Conservation (phyloP, 2,797 vertebrate genomes). For the Hephaestus fuliginosus region DNA sequence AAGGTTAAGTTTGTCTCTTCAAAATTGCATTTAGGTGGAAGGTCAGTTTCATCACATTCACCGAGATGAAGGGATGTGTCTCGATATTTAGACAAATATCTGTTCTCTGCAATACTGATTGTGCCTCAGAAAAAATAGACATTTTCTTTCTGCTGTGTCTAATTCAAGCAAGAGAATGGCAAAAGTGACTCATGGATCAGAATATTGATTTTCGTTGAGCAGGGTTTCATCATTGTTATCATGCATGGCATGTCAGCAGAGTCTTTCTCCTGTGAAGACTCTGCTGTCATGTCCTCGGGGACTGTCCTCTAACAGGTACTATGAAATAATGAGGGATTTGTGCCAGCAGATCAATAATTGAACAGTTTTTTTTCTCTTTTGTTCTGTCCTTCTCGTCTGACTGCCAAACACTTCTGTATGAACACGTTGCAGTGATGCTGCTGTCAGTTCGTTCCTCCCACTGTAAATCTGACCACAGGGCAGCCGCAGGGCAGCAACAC, state of each 20-base stretch:
- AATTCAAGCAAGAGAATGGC: conserved; percentile 49
- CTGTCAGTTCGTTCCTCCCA: conserved; percentile 48
- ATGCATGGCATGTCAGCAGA: conserved; percentile 56
- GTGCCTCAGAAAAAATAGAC: conserved; percentile 40
- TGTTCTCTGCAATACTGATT: conserved; percentile 37
- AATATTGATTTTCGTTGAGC: conserved; percentile 79
- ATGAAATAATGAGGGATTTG: conserved; percentile 76
- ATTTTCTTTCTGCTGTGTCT: conserved; percentile 58
- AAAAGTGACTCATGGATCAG: conserved; percentile 72
- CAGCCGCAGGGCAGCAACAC: conserved; percentile 50
- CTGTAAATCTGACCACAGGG: conserved; percentile 53
- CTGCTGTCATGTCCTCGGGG: conserved; percentile 47
- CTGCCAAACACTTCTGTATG: conserved; percentile 57
- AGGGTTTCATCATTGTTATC: conserved; percentile 67
- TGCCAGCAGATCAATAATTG: conserved; percentile 74
- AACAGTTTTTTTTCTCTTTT: conserved; percentile 45
- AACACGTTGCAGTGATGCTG: conserved; percentile 61
- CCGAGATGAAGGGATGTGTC: conserved; percentile 49
- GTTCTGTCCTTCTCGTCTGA: conserved; percentile 36
- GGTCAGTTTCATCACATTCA: conserved; percentile 50
- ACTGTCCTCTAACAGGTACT: conserved; percentile 57
- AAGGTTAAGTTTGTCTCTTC: conserved; percentile 17
- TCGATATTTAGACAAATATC: conserved; percentile 19
- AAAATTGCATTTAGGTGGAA: conserved; percentile 27
- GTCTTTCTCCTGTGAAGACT: conserved; percentile 51